Evolutionary conservation across 53 echinoderm and acorn worm genomes (phyloP), one percentile per base, ranked within the genome.

Genomic region (Holothuria scabra): DNA sequence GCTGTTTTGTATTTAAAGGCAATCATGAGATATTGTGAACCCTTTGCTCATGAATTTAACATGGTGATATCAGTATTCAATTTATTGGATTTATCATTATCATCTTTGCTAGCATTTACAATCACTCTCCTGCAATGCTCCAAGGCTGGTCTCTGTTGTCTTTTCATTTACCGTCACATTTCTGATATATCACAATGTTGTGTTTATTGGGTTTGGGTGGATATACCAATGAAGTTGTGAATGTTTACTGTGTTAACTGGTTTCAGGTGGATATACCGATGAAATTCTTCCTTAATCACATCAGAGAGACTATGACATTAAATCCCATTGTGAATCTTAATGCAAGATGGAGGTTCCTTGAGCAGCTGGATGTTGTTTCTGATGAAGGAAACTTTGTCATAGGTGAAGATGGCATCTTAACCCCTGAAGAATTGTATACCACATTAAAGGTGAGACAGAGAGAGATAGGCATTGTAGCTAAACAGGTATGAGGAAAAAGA

Each of bases 331-430:
- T 80, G 12, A 23, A 38, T 22, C 76, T 89, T 28, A 75, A 84
- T 5, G 33, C 71, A 35, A 89, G 86, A 31, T 92, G 92, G 92
- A 59, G 64, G 16, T 89, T 83, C 70, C 30, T 92, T 18, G 80
- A 86, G 41, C 59, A 74, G 37, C 32, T 83, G 9, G 89, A 84
- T 21, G 68, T 86, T 19, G 83, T 92, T 8, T 66, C 83, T 4
- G 86, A 89, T 26, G 92, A 89, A 57, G 92, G 87, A 16, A 79
- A 63, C 35, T 89, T 89, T 89, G 84, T 92, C 12, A 56, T 92
- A 1, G 87, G 92, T 13, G 38, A 79, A 55, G 83, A 89, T 56
- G 92, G 92, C 24, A 75, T 92, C 12, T 29, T 92, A 38, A 84
- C 92, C 26, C 89, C 86, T 14, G 86, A 89, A 49, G 92, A 92